phyloP scores from a whole-genome alignment of 1,140 invertebrate species.

The Leptonema lineaticorne region DNA sequence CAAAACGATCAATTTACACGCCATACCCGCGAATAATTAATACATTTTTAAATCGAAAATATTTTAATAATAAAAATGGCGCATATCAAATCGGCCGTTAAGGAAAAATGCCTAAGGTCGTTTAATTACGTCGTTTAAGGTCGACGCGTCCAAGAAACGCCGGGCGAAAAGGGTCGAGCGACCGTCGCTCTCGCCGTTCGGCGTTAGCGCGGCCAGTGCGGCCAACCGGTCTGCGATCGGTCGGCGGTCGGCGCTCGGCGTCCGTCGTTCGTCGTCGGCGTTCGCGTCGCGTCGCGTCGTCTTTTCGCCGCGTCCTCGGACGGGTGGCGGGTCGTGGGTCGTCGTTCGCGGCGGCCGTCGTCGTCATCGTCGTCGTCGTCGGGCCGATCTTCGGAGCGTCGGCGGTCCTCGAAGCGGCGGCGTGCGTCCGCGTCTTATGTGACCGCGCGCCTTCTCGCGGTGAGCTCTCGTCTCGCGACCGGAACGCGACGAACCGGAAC shows the following conservation, averaged over 20 bases:
- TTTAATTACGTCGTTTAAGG: too few relatives aligned
- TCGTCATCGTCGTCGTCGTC: background rate
- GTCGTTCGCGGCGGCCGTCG: background rate
- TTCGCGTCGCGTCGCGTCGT: background rate
- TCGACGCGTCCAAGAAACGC: too few relatives aligned
- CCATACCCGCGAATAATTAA: too few relatives aligned
- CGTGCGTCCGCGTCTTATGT: background rate
- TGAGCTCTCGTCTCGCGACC: background rate
- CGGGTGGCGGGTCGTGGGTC: background rate
- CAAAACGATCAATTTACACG: too few relatives aligned
- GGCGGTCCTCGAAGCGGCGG: background rate
- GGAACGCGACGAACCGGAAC: background rate
- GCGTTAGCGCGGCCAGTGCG: too few relatives aligned
- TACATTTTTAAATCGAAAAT: too few relatives aligned
- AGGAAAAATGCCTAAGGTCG: too few relatives aligned
- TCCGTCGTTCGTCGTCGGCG: background rate
- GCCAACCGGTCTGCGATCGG: background rate
- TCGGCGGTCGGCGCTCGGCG: background rate
- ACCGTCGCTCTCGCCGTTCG: too few relatives aligned
- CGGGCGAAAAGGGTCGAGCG: too few relatives aligned
- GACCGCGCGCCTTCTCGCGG: conserved; percentile 6
- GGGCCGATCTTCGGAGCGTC: background rate
- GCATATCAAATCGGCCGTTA: too few relatives aligned
- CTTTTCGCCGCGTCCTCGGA: background rate
- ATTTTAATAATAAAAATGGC: too few relatives aligned